Evolutionary conservation across 2,797 vertebrate species (phyloP).

Genomic region (Oophaga sylvatica): DNA sequence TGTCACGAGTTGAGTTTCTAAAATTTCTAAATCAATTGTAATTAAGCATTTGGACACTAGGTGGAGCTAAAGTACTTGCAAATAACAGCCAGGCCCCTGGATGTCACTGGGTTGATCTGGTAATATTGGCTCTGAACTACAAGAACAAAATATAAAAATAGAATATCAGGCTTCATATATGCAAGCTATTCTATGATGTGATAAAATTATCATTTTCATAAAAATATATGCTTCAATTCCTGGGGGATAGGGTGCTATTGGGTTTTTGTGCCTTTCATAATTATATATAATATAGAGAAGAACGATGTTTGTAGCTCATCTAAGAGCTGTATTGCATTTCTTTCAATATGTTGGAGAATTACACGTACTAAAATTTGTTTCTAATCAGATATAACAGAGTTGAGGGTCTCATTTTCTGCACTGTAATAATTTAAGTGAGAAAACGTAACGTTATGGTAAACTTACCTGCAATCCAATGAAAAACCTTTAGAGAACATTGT

Average conservation of each 20-base stretch:
- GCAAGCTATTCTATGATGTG: slow-evolving; percentile 3
- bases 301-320: neutral
- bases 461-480: neutral
- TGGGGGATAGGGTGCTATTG: slow-evolving; percentile 1
- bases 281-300: neutral
- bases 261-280: slow-evolving; percentile 7
- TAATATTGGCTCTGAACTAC: slow-evolving; percentile 25
- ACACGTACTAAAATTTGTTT: neutral
- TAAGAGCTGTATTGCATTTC: slow-evolving; percentile 7
- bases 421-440: neutral
- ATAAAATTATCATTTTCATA: slow-evolving; percentile 39
- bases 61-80: slow-evolving; percentile 37
- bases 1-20: neutral
- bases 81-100: neutral
- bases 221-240: slow-evolving; percentile 26
- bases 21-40: neutral
- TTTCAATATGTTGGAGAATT: slow-evolving; percentile 15
- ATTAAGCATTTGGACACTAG: slow-evolving; percentile 20
- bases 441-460: neutral
- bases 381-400: neutral
- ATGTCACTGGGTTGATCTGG: neutral
- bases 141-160: slow-evolving; percentile 47
- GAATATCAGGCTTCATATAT: slow-evolving; percentile 43
- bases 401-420: neutral
- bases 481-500: neutral